These are phyloP conservation scores for Apoderus coryli DNA, from an alignment of 2,888 invertebrate genomes.

Conservation along the genomic window DNA sequence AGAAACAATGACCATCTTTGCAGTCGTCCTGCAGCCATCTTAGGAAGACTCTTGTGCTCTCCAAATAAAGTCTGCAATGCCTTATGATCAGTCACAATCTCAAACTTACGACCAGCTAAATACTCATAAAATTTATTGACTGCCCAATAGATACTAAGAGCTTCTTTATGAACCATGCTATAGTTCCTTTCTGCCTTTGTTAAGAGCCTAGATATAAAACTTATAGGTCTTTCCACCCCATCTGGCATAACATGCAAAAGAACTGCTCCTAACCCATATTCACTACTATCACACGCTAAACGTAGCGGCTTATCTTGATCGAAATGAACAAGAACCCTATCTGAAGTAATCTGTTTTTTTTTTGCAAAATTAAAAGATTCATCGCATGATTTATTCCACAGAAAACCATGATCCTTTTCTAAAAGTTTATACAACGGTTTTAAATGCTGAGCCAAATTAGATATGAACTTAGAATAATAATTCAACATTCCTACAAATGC, in stretches of 20 bases:
- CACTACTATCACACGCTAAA: constrained; percentile 2
- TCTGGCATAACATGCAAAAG: constrained; percentile 13
- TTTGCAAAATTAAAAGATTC: constrained; percentile 23
- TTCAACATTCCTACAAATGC: constrained; percentile 25
- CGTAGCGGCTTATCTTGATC: neutral
- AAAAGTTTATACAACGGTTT: constrained; percentile 20
- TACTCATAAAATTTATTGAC: too few species aligned
- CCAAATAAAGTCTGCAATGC: too few species aligned
- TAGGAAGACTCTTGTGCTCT: constrained; percentile 21
- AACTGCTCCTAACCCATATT: constrained; percentile 4
- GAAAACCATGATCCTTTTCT: constrained; percentile 13
- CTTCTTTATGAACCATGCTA: constrained; percentile 14
- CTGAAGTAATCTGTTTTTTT: constrained; percentile 13
- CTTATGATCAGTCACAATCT: too few species aligned
- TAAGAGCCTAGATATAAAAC: constrained; percentile 14
- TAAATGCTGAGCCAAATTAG: constrained; percentile 19
- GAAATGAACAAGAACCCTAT: constrained; percentile 10
- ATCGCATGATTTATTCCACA: constrained; percentile 22
- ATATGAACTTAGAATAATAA: constrained; percentile 27
- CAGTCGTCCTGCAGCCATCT: constrained; percentile 19
- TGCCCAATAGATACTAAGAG: constrained; percentile 14
- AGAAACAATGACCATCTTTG: constrained; percentile 13
- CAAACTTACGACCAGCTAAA: too few species aligned
- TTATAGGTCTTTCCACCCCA: too few species aligned
- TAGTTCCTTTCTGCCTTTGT: constrained; percentile 13